A percentile compares a stretch with the other conserved stretches of the same genome.
phyloP scores from a whole-genome alignment of 1,140 invertebrate species.

The Hirudo medicinalis region DNA sequence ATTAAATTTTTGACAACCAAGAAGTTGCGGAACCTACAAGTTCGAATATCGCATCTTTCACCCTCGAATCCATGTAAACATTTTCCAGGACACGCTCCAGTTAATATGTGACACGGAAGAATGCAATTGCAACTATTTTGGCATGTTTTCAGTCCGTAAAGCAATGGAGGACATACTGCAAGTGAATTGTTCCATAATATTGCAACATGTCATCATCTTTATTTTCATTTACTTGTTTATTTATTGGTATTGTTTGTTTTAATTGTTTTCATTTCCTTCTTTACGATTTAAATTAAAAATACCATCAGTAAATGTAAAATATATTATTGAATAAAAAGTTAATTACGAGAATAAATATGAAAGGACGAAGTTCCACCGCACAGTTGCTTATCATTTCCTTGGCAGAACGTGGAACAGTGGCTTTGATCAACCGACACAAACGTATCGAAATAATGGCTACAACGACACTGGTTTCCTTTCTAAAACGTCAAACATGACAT shows the following conservation, averaged over 20 bases:
- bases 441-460: background rate
- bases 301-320: background rate
- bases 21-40: too few relatives aligned
- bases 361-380: background rate
- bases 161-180: background rate
- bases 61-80: background rate
- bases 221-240: too few relatives aligned
- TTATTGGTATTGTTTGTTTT: too few relatives aligned
- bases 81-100: conserved; percentile 5
- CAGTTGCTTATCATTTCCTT: background rate
- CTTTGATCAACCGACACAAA: background rate
- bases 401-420: background rate
- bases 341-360: background rate
- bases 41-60: background rate
- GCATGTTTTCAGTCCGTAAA: background rate
- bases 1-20: too few relatives aligned
- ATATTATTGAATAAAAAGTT: background rate
- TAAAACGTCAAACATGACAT: background rate
- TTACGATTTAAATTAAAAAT: background rate
- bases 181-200: too few relatives aligned
- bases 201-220: too few relatives aligned
- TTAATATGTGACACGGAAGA: background rate
- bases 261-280: too few relatives aligned
- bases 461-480: background rate
- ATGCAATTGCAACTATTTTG: background rate